Evolutionary conservation across 2,888 invertebrate species (phyloP).

Genomic region (Phaonia tiefii): DNA sequence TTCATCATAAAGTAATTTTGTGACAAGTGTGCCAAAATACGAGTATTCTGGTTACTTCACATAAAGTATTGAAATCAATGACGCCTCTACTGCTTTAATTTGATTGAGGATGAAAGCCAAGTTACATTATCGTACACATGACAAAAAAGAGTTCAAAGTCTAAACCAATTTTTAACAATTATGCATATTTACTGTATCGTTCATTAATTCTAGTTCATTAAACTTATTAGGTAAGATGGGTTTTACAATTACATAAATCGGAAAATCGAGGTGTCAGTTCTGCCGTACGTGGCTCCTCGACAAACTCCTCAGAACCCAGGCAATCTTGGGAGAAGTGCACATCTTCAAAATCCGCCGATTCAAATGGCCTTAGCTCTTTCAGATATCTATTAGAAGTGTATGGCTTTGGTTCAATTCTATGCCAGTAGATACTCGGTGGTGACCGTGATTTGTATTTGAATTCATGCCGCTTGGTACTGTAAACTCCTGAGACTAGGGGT

Average conservation of each 20-base stretch:
- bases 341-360: conserved; percentile 3
- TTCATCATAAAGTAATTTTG: no score
- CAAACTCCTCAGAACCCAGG: not conserved
- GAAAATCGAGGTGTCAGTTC: not conserved
- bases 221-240: not conserved
- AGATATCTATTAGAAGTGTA: not conserved
- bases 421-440: conserved; percentile 43
- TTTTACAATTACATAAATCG: conserved; percentile 3
- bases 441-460: not conserved
- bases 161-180: no score
- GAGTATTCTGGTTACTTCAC: no score
- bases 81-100: no score
- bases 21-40: no score
- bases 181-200: no score
- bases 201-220: no score
- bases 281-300: not conserved
- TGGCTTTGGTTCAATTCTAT: conserved; percentile 49
- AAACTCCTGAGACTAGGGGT: conserved; percentile 47
- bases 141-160: no score
- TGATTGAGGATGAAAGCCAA: no score
- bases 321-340: not conserved
- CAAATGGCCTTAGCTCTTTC: conserved; percentile 5
- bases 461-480: not conserved
- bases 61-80: no score
- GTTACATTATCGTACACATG: no score